These are phyloP conservation scores for Oophaga sylvatica DNA, from an alignment of 2,797 vertebrate genomes.

Conservation along the genomic window DNA sequence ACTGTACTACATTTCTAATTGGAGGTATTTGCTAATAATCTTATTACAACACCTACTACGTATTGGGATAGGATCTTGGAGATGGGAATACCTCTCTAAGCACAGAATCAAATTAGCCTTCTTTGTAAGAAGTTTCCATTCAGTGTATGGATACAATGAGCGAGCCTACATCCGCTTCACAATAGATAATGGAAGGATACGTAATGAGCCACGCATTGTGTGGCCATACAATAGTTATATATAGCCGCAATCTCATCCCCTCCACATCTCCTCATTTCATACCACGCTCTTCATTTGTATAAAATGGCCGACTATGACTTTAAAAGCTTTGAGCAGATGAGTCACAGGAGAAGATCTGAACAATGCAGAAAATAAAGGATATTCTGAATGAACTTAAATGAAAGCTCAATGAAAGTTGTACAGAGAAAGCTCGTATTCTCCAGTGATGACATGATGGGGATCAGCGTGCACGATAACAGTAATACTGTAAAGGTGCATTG, in stretches of 20 bases:
- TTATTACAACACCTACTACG: too few relatives aligned
- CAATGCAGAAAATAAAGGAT: background rate
- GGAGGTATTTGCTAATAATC: too few relatives aligned
- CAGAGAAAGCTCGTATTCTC: background rate
- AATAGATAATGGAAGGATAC: too few relatives aligned
- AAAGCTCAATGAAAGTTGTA: background rate
- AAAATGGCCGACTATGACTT: background rate
- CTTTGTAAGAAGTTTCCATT: too few relatives aligned
- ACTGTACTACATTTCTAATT: too few relatives aligned
- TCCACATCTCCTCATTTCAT: background rate
- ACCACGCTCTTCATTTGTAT: background rate
- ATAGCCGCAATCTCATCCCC: background rate
- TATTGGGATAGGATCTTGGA: too few relatives aligned
- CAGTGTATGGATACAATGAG: too few relatives aligned
- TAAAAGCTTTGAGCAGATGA: background rate
- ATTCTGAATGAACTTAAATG: background rate
- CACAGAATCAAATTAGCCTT: too few relatives aligned
- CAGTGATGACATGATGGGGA: background rate
- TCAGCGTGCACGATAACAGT: too few relatives aligned
- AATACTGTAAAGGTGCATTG: too few relatives aligned
- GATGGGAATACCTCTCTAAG: too few relatives aligned
- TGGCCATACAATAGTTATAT: background rate
- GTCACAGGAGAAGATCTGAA: background rate
- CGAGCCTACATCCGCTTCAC: too few relatives aligned
- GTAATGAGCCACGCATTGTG: background rate